Conservation (phyloP, 2,113 vertebrate species). For the Lophius piscatorius region DNA sequence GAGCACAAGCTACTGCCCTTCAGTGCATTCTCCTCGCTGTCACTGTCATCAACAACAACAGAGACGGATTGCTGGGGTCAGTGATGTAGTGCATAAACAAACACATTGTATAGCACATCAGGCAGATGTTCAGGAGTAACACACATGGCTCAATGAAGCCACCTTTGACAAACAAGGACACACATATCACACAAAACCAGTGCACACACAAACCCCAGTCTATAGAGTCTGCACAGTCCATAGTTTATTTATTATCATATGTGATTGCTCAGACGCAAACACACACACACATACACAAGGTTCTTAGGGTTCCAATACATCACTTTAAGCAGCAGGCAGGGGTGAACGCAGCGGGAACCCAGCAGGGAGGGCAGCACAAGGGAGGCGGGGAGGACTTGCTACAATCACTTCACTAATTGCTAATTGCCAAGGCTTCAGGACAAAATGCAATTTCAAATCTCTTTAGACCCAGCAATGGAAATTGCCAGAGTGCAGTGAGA, state of each 20-base stretch:
- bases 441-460: slow-evolving; percentile 78
- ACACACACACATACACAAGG: slow-evolving; percentile 7
- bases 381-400: slow-evolving; percentile 49
- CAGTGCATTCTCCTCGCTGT: slow-evolving; percentile 77
- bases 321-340: slow-evolving; percentile 28
- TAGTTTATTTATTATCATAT: too few species aligned
- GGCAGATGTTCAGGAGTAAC: slow-evolving; percentile 22
- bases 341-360: slow-evolving; percentile 45
- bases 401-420: slow-evolving; percentile 77
- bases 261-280: not conserved
- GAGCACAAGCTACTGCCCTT: slow-evolving; percentile 55
- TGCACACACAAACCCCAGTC: slow-evolving; percentile 17
- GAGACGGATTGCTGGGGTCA: slow-evolving; percentile 44
- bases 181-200: slow-evolving; percentile 8
- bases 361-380: slow-evolving; percentile 43
- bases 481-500: slow-evolving; percentile 70
- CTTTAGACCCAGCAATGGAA: slow-evolving; percentile 75
- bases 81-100: slow-evolving; percentile 32
- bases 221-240: slow-evolving; percentile 8
- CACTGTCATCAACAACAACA: slow-evolving; percentile 67
- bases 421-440: slow-evolving; percentile 77
- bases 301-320: slow-evolving; percentile 49
- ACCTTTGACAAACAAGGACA: not conserved
- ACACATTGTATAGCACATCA: slow-evolving; percentile 18
- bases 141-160: not conserved